These are phyloP conservation scores for Punctoribates punctum DNA, from an alignment of 2,888 invertebrate species.

Conservation along the genomic window DNA sequence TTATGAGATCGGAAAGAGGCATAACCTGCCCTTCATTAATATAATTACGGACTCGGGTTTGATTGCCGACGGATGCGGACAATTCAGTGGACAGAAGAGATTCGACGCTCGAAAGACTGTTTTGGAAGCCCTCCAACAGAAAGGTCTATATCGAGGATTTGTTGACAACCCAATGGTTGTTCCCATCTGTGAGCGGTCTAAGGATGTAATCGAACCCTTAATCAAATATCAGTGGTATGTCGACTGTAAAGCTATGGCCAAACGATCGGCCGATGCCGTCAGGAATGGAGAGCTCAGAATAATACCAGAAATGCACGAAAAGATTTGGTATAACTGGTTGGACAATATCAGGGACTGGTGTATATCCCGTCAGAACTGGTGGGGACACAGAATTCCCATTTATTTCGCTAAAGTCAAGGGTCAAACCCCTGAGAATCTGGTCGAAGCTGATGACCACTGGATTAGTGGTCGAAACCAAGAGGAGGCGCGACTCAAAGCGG, in stretches of 20 bases:
- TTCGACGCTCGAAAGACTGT: constrained; percentile 83
- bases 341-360: constrained; percentile 97
- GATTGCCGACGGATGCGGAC: constrained; percentile 72
- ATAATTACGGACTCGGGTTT: constrained; percentile 88
- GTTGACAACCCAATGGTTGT: constrained; percentile 93
- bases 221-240: constrained; percentile 98
- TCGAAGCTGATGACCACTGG: constrained; percentile 59
- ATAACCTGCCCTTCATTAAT: constrained; percentile 77
- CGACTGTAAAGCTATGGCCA: constrained; percentile 83
- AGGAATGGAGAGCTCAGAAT: constrained; percentile 75
- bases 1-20: constrained; percentile 88
- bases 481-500: constrained; percentile 76
- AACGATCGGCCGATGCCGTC: constrained; percentile 74
- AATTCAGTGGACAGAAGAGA: constrained; percentile 76
- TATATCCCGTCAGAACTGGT: constrained; percentile 95
- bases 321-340: constrained; percentile 95
- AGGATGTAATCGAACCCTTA: constrained; percentile 94
- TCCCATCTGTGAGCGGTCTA: constrained; percentile 85
- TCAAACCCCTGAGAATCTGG: not conserved
- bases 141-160: constrained; percentile 70
- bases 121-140: constrained; percentile 67
- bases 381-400: constrained; percentile 97
- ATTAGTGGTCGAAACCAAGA: constrained; percentile 62
- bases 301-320: constrained; percentile 82
- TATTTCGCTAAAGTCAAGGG: constrained; percentile 66